Base-by-base conservation (phyloP, 1,140 invertebrate genomes). In the Pseudomyrmex gracilis region DNA sequence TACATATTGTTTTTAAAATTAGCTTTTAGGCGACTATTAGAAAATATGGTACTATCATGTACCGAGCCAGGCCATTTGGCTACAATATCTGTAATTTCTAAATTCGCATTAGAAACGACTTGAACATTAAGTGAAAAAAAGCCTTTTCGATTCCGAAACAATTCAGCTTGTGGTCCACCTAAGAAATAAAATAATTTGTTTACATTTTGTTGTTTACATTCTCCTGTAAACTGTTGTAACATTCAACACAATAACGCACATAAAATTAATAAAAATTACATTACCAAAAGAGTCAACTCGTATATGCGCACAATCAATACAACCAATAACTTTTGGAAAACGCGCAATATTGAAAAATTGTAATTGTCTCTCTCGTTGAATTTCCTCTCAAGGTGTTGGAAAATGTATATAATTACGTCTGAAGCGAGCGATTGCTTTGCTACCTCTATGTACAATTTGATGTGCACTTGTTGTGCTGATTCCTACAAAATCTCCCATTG, bases 91-190 rank as follows among this genome's bases (percentile, higher is more conserved):
- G 51, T 67, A 13, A 67, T 67, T 15, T 67, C 45, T 2, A 67
- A 51, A 22, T 10, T 67, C 51, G 66, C 66, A n/a, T n/a, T n/a
- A 9, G 9, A 49, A 22, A 67, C 12, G 49, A 49, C 20, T 67
- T 67, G 66, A 1, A 67, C 20, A 8, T 67, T 67, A 15, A 67
- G 8, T 20, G 45, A 67, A 67, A 67, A 61, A 61, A 24, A 61
- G 2, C 58, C 22, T 61, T 61, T 61, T 61, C 58, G 22, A 24
- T 61, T 61, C 3, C 58, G 58, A 61, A 13, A 61, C 9, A 61
- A 24, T 61, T 61, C 58, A 61, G 10, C 24, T 10, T 61, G 2
- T 61, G 22, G 20, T 61, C 58, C 22, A 24, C 22, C 58, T 61
- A 61, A 61, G 24, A 15, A 61, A 61, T 61, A 61, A 61, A 61